phyloP scores from a whole-genome alignment of 2,797 vertebrate genomes.

The Molossus alvarezi region DNA sequence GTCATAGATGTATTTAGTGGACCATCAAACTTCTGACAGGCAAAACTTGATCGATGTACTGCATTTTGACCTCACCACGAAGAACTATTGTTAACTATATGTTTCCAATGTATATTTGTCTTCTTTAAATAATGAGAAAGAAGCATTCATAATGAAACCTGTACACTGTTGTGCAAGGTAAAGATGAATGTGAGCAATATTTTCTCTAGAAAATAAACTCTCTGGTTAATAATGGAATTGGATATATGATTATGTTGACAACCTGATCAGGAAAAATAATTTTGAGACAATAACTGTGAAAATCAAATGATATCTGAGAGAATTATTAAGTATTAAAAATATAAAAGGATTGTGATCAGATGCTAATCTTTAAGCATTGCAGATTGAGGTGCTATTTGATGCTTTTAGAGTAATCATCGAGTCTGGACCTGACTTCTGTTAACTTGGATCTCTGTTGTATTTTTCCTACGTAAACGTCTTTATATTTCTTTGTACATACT shows the following conservation, averaged over 20 bases:
- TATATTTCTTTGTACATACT: not conserved
- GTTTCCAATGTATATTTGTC: not conserved
- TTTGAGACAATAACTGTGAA: conserved; percentile 35
- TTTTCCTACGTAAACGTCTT: not conserved
- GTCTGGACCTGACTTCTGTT: not conserved
- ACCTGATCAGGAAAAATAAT: not conserved
- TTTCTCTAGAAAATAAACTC: not conserved
- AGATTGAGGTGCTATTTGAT: not conserved
- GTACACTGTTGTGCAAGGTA: not conserved
- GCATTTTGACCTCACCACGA: not conserved
- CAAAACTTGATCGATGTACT: not conserved
- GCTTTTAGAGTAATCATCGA: not conserved
- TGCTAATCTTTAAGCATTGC: not conserved
- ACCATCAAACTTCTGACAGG: conserved; percentile 45
- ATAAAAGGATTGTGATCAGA: not conserved
- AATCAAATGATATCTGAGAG: not conserved
- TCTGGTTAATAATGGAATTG: not conserved
- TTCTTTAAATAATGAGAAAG: conserved; percentile 30
- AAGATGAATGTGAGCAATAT: not conserved
- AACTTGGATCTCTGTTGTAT: not conserved
- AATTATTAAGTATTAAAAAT: not conserved
- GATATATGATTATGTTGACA: not conserved
- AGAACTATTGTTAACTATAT: not conserved
- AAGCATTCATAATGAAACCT: not conserved
- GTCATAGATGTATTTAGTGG: conserved; percentile 43